Percentiles rank a stretch among this genome's conserved stretches.
Conservation (phyloP, 2,797 vertebrate species). For the Xenopus petersii region DNA sequence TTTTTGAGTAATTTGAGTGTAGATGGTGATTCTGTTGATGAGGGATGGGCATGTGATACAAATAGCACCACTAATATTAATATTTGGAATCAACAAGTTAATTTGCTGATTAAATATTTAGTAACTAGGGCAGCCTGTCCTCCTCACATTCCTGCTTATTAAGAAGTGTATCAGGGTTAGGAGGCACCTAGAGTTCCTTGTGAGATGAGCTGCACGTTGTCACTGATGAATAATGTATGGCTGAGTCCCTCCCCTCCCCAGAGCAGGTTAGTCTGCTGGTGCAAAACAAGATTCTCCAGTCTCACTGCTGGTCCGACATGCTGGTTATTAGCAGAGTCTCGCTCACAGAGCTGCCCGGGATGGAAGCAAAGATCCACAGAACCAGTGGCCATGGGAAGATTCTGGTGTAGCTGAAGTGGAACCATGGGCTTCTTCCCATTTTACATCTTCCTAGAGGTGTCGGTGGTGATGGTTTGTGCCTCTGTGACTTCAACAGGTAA, state of each 20-base stretch:
- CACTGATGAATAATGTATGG: slow-evolving; percentile 5
- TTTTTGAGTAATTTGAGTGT: too few species aligned
- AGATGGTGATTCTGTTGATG: too few species aligned
- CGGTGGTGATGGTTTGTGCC: not conserved
- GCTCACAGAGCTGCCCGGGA: not conserved
- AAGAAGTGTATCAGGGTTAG: not conserved
- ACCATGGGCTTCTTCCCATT: slow-evolving; percentile 3
- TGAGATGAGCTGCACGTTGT: not conserved
- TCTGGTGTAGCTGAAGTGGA: not conserved
- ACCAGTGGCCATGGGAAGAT: not conserved
- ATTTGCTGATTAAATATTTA: too few species aligned
- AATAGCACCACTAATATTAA: too few species aligned
- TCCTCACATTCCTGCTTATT: too few species aligned
- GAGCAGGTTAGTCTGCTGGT: not conserved
- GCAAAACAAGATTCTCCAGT: slow-evolving; percentile 35
- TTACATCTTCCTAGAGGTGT: not conserved
- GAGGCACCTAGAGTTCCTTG: not conserved
- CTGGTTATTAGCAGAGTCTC: not conserved
- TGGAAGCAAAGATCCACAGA: not conserved
- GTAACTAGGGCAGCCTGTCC: too few species aligned
- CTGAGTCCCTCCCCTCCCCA: slow-evolving; percentile 16
- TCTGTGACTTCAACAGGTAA: slow-evolving; percentile 19
- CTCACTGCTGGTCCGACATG: slow-evolving; percentile 9
- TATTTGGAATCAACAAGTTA: too few species aligned
- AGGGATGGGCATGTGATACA: too few species aligned